These are phyloP conservation scores for Trichosurus vulpecula DNA, from an alignment of 2,797 vertebrate genomes.

Conservation along the genomic window DNA sequence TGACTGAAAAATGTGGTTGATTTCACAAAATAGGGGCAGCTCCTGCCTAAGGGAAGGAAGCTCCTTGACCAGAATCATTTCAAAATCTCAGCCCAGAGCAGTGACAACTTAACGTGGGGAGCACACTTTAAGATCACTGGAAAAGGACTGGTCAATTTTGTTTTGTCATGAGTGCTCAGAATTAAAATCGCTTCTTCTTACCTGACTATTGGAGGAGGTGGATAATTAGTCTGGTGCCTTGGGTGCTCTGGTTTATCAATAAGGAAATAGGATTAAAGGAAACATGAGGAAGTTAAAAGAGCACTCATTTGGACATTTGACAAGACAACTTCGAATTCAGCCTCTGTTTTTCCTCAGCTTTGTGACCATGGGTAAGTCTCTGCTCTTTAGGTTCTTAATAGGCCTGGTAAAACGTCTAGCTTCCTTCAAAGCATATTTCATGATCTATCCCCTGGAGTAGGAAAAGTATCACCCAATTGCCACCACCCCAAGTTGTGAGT, in stretches of 20 bases:
- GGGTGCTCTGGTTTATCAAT: background rate
- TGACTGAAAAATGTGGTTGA: slow-evolving; percentile 71
- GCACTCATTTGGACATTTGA: background rate
- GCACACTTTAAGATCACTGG: slow-evolving; percentile 24
- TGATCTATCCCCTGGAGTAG: background rate
- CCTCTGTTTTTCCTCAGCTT: background rate
- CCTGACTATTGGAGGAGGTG: background rate
- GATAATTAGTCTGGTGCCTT: background rate
- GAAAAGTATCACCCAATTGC: background rate
- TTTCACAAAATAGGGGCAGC: slow-evolving; percentile 71
- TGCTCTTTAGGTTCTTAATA: background rate
- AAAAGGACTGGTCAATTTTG: slow-evolving; percentile 30
- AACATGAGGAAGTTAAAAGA: background rate
- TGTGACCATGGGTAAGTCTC: background rate
- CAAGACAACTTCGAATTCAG: background rate
- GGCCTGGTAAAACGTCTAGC: background rate
- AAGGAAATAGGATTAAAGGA: background rate
- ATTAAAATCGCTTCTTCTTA: slow-evolving; percentile 20
- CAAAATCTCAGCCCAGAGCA: slow-evolving; percentile 17
- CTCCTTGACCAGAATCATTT: slow-evolving; percentile 61
- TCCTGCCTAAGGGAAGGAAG: slow-evolving; percentile 60
- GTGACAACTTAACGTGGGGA: slow-evolving; percentile 28
- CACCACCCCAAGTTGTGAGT: background rate
- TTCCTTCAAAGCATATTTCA: background rate
- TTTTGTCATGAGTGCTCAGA: slow-evolving; percentile 17